Conservation (phyloP, 2,797 vertebrate genomes). For the Gymnodraco acuticeps region DNA sequence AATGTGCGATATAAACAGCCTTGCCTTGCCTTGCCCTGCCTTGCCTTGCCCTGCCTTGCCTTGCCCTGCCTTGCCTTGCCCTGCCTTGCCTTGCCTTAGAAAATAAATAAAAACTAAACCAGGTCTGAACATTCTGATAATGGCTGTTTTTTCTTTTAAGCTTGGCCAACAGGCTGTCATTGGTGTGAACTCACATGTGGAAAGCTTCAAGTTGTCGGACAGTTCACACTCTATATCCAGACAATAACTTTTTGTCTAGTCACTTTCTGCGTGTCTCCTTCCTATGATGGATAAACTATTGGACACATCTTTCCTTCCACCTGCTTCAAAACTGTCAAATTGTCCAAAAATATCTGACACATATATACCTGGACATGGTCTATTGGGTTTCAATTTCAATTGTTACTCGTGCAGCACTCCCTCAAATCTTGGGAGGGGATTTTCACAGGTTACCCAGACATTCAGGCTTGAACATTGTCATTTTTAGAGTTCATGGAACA, state of each 20-base stretch:
- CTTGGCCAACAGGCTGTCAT: slow-evolving; percentile 36
- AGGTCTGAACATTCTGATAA: slow-evolving; percentile 18
- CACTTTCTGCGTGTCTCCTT: slow-evolving; percentile 32
- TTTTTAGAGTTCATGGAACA: background rate
- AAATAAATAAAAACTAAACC: background rate
- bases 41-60: too few relatives aligned
- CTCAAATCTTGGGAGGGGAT: slow-evolving; percentile 4
- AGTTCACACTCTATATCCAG: slow-evolving; percentile 40
- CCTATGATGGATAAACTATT: slow-evolving; percentile 37
- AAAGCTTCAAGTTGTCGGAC: slow-evolving; percentile 30
- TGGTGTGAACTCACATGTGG: slow-evolving; percentile 38
- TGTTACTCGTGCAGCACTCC: background rate
- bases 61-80: too few relatives aligned
- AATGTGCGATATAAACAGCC: too few relatives aligned
- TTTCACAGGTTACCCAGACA: slow-evolving; percentile 18
- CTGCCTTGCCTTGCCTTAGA: too few relatives aligned
- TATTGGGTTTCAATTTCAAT: slow-evolving; percentile 9
- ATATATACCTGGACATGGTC: slow-evolving; percentile 20
- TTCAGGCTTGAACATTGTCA: background rate
- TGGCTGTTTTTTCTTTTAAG: slow-evolving; percentile 7
- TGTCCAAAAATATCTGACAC: slow-evolving; percentile 27
- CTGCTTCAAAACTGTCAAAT: slow-evolving; percentile 48
- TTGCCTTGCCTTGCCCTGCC: too few relatives aligned
- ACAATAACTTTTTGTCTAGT: slow-evolving; percentile 46
- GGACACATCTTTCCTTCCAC: slow-evolving; percentile 28